Evolutionary conservation across 2,888 invertebrate genomes (phyloP).

Genomic region (Machimus atricapillus): DNA sequence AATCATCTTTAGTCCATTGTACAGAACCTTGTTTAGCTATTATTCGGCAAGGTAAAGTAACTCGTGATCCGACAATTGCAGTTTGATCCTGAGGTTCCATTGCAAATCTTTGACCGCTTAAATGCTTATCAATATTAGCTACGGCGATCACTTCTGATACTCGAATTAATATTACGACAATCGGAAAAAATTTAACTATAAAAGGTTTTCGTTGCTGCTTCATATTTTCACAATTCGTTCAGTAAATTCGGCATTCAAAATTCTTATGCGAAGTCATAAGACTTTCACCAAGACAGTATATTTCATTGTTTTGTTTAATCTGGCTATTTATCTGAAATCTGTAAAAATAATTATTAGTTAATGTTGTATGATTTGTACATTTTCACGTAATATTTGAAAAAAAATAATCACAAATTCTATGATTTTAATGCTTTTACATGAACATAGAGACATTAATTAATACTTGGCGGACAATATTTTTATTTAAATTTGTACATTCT

Average conservation of each 20-base stretch:
- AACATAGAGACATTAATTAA: background rate
- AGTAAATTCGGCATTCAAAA: background rate
- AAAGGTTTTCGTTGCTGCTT: constrained; percentile 44
- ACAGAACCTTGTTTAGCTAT: constrained; percentile 87
- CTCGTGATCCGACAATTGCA: constrained; percentile 85
- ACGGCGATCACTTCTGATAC: constrained; percentile 36
- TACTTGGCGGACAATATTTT: background rate
- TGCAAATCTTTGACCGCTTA: constrained; percentile 80
- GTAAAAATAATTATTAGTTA: background rate
- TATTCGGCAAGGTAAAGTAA: constrained; percentile 89
- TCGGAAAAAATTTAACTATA: constrained; percentile 46
- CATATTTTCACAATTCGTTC: constrained; percentile 25
- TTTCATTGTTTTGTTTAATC: background rate
- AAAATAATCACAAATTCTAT: background rate
- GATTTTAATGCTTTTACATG: background rate
- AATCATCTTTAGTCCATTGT: constrained; percentile 98
- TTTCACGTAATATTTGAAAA: background rate
- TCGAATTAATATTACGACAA: constrained; percentile 45
- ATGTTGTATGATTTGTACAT: background rate
- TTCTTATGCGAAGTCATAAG: background rate
- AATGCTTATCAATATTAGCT: constrained; percentile 33
- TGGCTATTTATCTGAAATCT: background rate
- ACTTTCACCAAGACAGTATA: background rate
- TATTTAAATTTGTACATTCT: background rate
- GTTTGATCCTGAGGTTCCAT: constrained; percentile 93